These are phyloP conservation scores for Mus spretus DNA, from an alignment of 2,797 vertebrate genomes.

Conservation along the genomic window DNA sequence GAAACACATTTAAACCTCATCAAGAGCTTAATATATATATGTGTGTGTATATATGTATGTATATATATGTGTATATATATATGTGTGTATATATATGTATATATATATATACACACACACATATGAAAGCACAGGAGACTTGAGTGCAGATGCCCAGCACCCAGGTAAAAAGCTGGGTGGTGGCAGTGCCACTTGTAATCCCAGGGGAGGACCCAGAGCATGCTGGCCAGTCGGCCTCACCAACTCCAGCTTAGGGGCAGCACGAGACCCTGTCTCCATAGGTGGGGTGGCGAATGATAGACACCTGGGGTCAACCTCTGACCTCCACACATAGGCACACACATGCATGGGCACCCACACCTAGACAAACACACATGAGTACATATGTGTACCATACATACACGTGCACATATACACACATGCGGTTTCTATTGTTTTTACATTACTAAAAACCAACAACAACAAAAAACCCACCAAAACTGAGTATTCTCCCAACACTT, in stretches of 20 bases:
- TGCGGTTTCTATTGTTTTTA: slow-evolving; percentile 20
- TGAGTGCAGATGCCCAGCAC: background rate
- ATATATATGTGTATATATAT: too few species aligned
- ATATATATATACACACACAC: too few species aligned
- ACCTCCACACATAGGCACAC: background rate
- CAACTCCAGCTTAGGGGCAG: background rate
- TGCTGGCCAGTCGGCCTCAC: too few species aligned
- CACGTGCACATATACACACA: background rate
- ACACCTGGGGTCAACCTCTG: background rate
- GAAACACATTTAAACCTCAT: background rate
- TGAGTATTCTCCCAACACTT: slow-evolving; percentile 36
- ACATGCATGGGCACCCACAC: background rate
- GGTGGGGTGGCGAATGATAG: background rate
- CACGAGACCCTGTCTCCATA: background rate
- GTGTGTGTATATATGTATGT: too few species aligned
- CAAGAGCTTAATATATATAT: background rate
- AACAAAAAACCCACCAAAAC: background rate
- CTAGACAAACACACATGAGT: background rate
- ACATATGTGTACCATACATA: background rate
- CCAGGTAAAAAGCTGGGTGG: too few species aligned
- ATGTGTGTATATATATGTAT: too few species aligned
- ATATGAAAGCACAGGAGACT: background rate
- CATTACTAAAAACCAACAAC: background rate
- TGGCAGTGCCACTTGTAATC: background rate
- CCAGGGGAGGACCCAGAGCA: background rate